Percentiles rank a stretch among this genome's conserved stretches.
Conservation (phyloP, 2,113 vertebrate genomes). For the Pyrgilauda ruficollis region DNA sequence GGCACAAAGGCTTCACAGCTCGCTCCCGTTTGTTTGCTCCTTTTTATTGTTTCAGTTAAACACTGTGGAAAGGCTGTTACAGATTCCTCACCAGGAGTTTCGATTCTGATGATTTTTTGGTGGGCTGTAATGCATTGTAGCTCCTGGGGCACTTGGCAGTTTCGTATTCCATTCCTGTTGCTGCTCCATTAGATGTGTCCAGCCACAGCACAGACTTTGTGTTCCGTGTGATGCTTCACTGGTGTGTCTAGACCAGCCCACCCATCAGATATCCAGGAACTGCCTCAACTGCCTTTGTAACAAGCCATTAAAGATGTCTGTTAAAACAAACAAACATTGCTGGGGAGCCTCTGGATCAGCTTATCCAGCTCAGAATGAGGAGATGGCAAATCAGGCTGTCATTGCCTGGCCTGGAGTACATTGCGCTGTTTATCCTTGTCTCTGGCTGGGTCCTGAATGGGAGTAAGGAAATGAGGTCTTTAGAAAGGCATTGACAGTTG, state of each 20-base stretch:
- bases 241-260: not conserved
- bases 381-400: not conserved
- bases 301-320: not conserved
- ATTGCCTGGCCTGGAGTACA: not conserved
- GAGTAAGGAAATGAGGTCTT: constrained; percentile 1
- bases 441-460: not conserved
- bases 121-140: not conserved
- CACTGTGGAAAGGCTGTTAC: not conserved
- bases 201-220: not conserved
- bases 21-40: not conserved
- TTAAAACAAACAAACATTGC: not conserved
- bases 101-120: not conserved
- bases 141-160: not conserved
- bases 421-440: not conserved
- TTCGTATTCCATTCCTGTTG: not conserved
- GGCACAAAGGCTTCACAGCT: not conserved
- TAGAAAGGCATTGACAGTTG: constrained; percentile 18
- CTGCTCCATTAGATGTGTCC: not conserved
- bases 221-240: not conserved
- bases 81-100: constrained; percentile 44
- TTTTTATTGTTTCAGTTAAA: constrained; percentile 50
- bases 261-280: not conserved
- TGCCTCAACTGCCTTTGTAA: not conserved
- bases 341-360: not conserved
- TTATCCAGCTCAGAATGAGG: not conserved